phyloP scores from a whole-genome alignment of 2,797 vertebrate genomes.

The Moxostoma hubbsi region DNA sequence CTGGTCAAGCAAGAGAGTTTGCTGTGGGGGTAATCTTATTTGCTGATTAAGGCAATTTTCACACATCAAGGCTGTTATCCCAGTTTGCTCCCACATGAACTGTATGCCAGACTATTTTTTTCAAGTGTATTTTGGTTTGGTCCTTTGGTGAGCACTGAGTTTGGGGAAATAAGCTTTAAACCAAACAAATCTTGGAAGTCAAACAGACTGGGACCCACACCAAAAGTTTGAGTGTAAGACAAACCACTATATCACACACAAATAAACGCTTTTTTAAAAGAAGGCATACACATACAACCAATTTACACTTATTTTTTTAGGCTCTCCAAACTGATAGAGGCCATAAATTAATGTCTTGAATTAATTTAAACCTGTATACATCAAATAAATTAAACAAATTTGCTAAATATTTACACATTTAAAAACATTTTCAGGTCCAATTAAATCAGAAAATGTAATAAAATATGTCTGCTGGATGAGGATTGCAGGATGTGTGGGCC shows the following conservation, averaged over 20 bases:
- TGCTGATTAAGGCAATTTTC: constrained; percentile 21
- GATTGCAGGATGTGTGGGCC: constrained; percentile 37
- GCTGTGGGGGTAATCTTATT: neutral
- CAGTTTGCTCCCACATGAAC: neutral
- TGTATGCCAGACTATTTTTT: neutral
- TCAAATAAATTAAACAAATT: constrained; percentile 25
- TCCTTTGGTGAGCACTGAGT: neutral
- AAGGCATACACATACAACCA: no score
- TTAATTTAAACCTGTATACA: no score
- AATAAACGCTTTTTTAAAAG: no score
- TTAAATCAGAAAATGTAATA: neutral
- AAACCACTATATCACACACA: no score
- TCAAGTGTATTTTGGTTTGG: neutral
- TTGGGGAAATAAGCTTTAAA: constrained; percentile 70
- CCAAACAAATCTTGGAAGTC: constrained; percentile 73
- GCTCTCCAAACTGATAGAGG: constrained; percentile 34
- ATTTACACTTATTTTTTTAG: no score
- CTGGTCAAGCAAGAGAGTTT: neutral
- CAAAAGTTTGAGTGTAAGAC: constrained; percentile 46
- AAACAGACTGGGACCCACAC: constrained; percentile 71
- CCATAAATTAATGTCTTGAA: constrained; percentile 68
- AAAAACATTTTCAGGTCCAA: neutral
- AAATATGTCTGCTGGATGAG: constrained; percentile 2
- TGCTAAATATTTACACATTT: constrained; percentile 19
- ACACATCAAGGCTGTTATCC: neutral